Conservation (phyloP, 2,113 vertebrate genomes). For the Fukomys damarensis region DNA sequence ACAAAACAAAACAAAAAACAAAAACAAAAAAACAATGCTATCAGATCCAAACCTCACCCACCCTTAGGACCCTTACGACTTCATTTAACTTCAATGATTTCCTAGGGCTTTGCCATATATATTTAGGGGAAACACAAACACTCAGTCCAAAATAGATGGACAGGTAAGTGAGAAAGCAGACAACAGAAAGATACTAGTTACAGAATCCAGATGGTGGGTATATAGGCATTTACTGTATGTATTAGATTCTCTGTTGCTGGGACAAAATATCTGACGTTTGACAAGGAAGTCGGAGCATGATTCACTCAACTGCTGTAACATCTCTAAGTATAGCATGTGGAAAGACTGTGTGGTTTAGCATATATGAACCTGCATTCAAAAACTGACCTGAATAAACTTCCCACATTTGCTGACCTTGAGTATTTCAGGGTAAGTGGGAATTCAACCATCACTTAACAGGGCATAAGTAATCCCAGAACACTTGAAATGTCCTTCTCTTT, state of each 20-base stretch:
- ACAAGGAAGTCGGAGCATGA: neutral
- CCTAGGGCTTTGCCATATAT: neutral
- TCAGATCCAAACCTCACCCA: neutral
- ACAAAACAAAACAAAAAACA: too few relatives aligned
- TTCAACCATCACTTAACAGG: neutral
- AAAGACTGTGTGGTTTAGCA: neutral
- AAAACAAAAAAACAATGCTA: too few relatives aligned
- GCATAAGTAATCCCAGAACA: neutral
- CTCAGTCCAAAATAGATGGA: neutral
- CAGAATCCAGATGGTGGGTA: neutral
- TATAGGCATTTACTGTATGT: neutral
- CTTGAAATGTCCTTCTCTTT: neutral
- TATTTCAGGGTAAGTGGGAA: neutral
- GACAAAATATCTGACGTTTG: neutral
- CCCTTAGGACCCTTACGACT: neutral
- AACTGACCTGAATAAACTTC: neutral
- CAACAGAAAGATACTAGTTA: neutral
- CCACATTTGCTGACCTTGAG: neutral
- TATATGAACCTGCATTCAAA: neutral
- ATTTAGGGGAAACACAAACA: neutral
- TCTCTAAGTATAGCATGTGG: neutral
- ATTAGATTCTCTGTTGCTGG: neutral
- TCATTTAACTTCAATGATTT: neutral
- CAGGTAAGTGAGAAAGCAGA: neutral
- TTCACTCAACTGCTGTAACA: neutral